Evolutionary conservation across 1,140 invertebrate genomes (phyloP).

Genomic region (Drosophila micromelanica): DNA sequence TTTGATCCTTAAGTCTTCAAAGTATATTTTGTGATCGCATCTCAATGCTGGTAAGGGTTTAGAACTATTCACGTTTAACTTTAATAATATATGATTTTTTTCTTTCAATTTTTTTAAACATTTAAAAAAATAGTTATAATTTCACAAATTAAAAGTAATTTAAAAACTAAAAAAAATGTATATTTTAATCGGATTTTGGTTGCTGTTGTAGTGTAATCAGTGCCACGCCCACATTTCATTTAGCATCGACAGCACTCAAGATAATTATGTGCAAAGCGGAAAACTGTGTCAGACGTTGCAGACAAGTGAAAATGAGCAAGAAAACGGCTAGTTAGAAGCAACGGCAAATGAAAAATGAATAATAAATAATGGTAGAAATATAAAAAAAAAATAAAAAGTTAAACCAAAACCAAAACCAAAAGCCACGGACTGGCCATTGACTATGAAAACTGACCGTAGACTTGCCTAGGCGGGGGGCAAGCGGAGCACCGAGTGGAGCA

Average conservation of each 20-base stretch:
- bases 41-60: no score
- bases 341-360: constrained; percentile 30
- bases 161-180: background rate
- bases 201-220: background rate
- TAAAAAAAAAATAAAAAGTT: constrained; percentile 11
- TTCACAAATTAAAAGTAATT: no score
- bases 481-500: background rate
- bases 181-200: background rate
- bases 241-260: constrained; percentile 25
- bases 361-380: constrained; percentile 20
- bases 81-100: no score
- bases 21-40: no score
- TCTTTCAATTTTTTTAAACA: no score
- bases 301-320: constrained; percentile 52
- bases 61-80: no score
- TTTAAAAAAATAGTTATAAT: no score
- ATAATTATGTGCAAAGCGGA: constrained; percentile 31
- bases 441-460: constrained; percentile 43
- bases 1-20: no score
- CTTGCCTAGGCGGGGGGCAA: background rate
- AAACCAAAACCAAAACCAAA: background rate
- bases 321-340: constrained; percentile 32
- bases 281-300: constrained; percentile 35
- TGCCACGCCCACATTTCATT: constrained; percentile 11
- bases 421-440: constrained; percentile 26